Percentiles rank a stretch among this genome's conserved stretches.
phyloP scores from a whole-genome alignment of 1,140 invertebrate genomes.

The Andrena cerasifolii region DNA sequence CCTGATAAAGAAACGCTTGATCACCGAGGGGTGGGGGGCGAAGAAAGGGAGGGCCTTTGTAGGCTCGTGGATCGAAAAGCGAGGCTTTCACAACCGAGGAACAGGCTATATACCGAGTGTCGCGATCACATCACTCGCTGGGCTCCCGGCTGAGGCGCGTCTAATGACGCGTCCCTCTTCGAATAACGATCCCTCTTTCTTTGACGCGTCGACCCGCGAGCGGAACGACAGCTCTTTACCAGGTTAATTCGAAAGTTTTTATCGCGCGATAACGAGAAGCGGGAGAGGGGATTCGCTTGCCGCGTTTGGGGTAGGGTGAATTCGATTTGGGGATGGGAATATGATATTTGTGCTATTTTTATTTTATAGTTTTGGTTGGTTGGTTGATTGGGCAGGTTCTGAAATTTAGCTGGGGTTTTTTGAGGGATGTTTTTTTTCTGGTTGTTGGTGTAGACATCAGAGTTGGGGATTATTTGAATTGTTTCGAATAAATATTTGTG shows the following conservation, averaged over 20 bases:
- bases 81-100: slow-evolving; percentile 2
- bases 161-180: slow-evolving; percentile 23
- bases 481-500: no score
- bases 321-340: no score
- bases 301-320: no score
- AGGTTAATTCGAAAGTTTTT: slow-evolving; percentile 34
- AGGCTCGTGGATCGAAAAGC: neutral
- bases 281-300: neutral
- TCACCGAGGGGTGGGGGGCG: neutral
- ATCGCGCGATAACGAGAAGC: slow-evolving; percentile 25
- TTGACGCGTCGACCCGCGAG: slow-evolving; percentile 11
- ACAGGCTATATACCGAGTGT: neutral
- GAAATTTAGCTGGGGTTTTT: no score
- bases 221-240: slow-evolving; percentile 22
- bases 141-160: neutral
- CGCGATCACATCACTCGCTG: neutral
- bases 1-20: slow-evolving; percentile 23
- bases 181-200: slow-evolving; percentile 36
- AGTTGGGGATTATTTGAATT: no score
- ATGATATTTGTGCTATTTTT: no score
- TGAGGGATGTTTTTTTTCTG: no score
- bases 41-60: neutral
- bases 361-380: no score
- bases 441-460: no score
- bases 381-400: no score